phyloP scores from a whole-genome alignment of 2,888 invertebrate species.

The Hybos culiciformis region DNA sequence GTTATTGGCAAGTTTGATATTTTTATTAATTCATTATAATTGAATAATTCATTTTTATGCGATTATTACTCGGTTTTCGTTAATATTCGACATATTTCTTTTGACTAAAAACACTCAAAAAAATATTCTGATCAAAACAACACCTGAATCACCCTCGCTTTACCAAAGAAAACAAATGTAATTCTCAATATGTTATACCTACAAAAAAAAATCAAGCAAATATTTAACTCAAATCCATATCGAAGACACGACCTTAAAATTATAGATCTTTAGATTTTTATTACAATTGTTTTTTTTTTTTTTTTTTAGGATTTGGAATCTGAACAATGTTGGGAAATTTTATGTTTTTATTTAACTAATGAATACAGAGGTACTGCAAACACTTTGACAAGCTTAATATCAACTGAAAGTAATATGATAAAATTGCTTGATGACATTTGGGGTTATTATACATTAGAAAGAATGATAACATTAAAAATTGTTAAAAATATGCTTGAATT shows the following conservation, averaged over 20 bases:
- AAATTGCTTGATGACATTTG: slow-evolving; percentile 50
- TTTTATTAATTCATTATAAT: too few relatives aligned
- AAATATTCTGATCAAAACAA: too few relatives aligned
- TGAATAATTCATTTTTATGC: too few relatives aligned
- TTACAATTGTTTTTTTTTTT: background rate
- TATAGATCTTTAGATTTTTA: background rate
- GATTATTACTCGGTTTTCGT: too few relatives aligned
- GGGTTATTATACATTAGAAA: slow-evolving; percentile 59
- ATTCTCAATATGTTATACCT: too few relatives aligned
- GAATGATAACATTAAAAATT: slow-evolving; percentile 58
- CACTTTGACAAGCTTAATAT: slow-evolving; percentile 45
- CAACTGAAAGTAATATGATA: slow-evolving; percentile 43
- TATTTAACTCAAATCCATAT: too few relatives aligned
- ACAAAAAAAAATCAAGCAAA: too few relatives aligned
- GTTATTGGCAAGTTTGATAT: slow-evolving; percentile 32
- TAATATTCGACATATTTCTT: too few relatives aligned
- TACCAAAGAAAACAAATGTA: too few relatives aligned
- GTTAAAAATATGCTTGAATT: slow-evolving; percentile 49
- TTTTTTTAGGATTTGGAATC: slow-evolving; percentile 48
- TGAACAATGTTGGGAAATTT: slow-evolving; percentile 53
- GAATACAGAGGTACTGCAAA: slow-evolving; percentile 57
- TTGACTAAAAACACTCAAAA: too few relatives aligned
- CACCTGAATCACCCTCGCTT: too few relatives aligned
- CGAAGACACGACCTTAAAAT: too few relatives aligned
- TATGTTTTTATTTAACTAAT: slow-evolving; percentile 59